Evolutionary conservation across 37 sponge, comb jelly and placozoan genomes (phyloP).

Genomic region (Bolinopsis microptera): DNA sequence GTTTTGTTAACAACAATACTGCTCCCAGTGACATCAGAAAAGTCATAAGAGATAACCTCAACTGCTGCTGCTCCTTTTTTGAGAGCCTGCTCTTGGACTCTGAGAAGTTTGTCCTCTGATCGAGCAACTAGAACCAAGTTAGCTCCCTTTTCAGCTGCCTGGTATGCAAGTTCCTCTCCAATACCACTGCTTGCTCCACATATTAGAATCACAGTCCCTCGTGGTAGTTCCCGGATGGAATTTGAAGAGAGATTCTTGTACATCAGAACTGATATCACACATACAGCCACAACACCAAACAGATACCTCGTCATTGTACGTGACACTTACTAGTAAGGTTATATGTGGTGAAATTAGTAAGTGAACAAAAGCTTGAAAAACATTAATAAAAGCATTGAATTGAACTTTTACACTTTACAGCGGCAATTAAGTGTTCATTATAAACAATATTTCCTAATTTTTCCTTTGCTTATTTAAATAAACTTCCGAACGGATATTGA

Average conservation of each 20-base stretch:
- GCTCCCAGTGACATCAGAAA: neutral
- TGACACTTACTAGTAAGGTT: no score
- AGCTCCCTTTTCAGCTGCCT: conserved; percentile 19
- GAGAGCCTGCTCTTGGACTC: neutral
- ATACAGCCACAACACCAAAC: neutral
- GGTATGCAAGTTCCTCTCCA: conserved; percentile 31
- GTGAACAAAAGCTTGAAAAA: no score
- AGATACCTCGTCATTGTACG: neutral
- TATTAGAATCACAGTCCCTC: conserved; percentile 16
- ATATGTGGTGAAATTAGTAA: no score
- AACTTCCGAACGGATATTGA: no score
- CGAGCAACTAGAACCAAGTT: neutral
- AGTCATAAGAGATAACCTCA: neutral
- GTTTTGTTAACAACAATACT: neutral
- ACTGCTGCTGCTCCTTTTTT: neutral
- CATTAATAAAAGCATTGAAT: no score
- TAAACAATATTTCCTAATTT: no score
- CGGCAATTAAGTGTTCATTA: no score
- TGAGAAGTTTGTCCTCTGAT: conserved; percentile 20
- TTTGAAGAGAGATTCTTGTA: neutral
- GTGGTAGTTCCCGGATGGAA: neutral
- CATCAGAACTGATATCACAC: neutral
- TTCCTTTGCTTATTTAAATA: no score
- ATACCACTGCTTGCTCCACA: conserved; percentile 60
- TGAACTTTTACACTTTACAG: no score